Base-by-base conservation (phyloP, 2,888 invertebrate species). In the Autographa pulchrina region DNA sequence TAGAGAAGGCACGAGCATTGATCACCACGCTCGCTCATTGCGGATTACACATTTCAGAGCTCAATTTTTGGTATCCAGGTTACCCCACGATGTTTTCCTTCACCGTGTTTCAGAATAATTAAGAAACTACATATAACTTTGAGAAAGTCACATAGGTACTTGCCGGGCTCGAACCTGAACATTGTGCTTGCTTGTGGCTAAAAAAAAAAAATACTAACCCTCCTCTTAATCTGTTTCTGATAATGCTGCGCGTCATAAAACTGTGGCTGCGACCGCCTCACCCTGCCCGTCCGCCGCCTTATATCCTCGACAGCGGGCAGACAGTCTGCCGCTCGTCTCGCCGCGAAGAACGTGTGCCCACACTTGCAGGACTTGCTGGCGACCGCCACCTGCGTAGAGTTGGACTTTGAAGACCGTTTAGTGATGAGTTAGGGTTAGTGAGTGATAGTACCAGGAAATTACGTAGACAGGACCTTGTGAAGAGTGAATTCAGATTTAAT, bases 341-440 rank as follows among this genome's bases (percentile, higher is more conserved):
- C 96, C 81, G 97, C 96, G 86, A 98, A 98, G 93, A 98, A 98
- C 6, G 97, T 97, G 92, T 98, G 97, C 0, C 98, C 98, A 88
- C 98, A 98, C 60, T 97, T 97, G 89, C 98, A 98, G 0, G 97
- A 96, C 90, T 98, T 98, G 38, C 98, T 98, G 0, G 98, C 98
- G 32, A 98, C 98, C 2, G 98, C 98, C 74, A 98, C 97, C 98
- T 98, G 90, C 0, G 87, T 71, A 31, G 41, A 25, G n/a, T 62
- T 18, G 9, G 32, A 2, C 20, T 59, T 59, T 16, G 14, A 48
- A 48, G n/a, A n/a, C n/a, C 48, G 48, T 48, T 48, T 48, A 48
- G 25, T 56, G 11, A 5, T 13, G 18, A 13, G 20, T 13, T 25
- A 9, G 18, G 25, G 13, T 11, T 48, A 56, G 20, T 20, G 54